Evolutionary conservation across 2,888 invertebrate genomes (phyloP).

Genomic region (Bombyx huttoni): DNA sequence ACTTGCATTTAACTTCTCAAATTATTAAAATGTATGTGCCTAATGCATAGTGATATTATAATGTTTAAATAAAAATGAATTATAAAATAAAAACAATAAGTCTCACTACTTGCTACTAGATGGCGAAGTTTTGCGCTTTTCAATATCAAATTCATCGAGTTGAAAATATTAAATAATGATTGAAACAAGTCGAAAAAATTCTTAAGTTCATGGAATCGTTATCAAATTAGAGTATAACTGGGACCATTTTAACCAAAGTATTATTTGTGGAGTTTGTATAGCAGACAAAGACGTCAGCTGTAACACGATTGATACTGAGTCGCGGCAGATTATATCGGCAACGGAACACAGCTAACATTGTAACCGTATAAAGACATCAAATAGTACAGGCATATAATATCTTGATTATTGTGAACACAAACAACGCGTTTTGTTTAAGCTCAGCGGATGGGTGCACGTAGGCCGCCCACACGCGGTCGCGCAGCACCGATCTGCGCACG

Average conservation of each 20-base stretch:
- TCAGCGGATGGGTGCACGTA: slow-evolving; percentile 52
- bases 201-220: neutral
- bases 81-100: neutral
- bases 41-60: neutral
- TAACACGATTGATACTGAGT: neutral
- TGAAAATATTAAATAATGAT: no score
- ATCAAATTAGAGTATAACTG: neutral
- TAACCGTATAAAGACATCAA: neutral
- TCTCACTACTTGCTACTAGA: slow-evolving; percentile 14
- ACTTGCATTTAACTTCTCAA: no score
- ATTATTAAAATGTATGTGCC: no score
- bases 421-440: slow-evolving; percentile 21
- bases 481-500: slow-evolving; percentile 31
- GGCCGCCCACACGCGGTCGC: slow-evolving; percentile 19
- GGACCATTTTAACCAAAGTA: neutral
- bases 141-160: neutral
- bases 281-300: neutral
- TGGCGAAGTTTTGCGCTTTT: slow-evolving; percentile 10
- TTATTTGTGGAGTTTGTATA: neutral
- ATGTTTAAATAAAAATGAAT: neutral
- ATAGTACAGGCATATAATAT: neutral
- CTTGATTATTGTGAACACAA: neutral
- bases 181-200: neutral
- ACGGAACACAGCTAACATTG: neutral
- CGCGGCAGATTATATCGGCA: neutral